A percentile compares a stretch with the other conserved stretches of the same genome.
These are phyloP conservation scores for Scaptomyza graminum DNA, from an alignment of 1,140 invertebrate genomes.

Conservation along the genomic window DNA sequence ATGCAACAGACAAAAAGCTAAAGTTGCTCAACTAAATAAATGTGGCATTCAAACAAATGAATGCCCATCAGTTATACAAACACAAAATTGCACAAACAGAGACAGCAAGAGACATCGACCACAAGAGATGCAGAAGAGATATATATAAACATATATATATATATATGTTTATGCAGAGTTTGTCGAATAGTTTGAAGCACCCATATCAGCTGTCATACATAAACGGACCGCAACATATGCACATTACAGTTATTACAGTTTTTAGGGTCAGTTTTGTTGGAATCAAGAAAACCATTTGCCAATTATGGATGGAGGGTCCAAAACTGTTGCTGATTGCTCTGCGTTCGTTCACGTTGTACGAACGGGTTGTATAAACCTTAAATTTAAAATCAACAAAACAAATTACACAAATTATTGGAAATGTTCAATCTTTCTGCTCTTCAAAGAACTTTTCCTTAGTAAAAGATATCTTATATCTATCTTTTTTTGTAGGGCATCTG, in stretches of 20 bases:
- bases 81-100: constrained; percentile 4
- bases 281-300: constrained; percentile 16
- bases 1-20: background rate
- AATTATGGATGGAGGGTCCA: constrained; percentile 27
- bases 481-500: background rate
- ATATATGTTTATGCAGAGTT: background rate
- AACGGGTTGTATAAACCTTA: background rate
- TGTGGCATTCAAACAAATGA: constrained; percentile 32
- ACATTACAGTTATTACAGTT: constrained; percentile 40
- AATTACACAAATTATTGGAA: too few relatives aligned
- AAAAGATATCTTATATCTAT: too few relatives aligned
- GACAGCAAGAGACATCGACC: background rate
- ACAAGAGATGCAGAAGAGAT: background rate
- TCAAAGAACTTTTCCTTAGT: too few relatives aligned
- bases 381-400: too few relatives aligned
- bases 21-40: constrained; percentile 21
- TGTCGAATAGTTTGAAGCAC: background rate
- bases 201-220: constrained; percentile 29
- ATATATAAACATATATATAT: too few relatives aligned
- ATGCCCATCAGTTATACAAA: constrained; percentile 36
- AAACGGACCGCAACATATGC: constrained; percentile 37
- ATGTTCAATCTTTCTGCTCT: too few relatives aligned
- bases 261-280: constrained; percentile 17
- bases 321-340: background rate
- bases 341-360: background rate